phyloP scores from a whole-genome alignment of 2,113 vertebrate genomes.

The Oncorhynchus mykiss region DNA sequence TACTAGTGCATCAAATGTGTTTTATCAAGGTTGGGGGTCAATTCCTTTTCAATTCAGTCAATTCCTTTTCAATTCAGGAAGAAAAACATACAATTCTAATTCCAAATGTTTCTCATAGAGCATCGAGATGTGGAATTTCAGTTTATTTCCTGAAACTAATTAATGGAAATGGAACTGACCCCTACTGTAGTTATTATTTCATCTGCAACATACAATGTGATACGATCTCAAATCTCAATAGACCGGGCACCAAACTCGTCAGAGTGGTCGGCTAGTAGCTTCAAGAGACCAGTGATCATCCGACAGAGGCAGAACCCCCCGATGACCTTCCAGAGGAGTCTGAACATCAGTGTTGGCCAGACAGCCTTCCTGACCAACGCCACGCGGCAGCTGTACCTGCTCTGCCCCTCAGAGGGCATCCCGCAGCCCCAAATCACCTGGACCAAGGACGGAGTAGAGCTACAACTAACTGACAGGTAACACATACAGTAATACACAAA shows the following conservation, averaged over 20 bases:
- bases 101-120: no score
- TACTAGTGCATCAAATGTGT: no score
- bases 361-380: conserved; percentile 76
- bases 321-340: conserved; percentile 77
- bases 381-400: conserved; percentile 72
- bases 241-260: conserved; percentile 65
- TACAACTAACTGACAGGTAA: conserved; percentile 79
- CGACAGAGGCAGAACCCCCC: conserved; percentile 66
- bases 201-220: no score
- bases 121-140: no score
- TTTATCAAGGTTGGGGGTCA: no score
- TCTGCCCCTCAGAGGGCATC: conserved; percentile 70
- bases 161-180: no score
- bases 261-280: conserved; percentile 47
- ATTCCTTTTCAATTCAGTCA: no score
- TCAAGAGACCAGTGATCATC: conserved; percentile 65
- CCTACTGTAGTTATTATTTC: no score
- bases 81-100: no score
- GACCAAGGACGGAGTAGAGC: conserved; percentile 80
- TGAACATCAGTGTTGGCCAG: conserved; percentile 76
- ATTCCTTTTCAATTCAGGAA: no score
- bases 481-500: no score
- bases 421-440: conserved; percentile 74
- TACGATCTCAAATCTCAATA: neutral
- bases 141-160: no score